Conservation (phyloP, 2,113 vertebrate species). For the Chlorodrepanis virens region DNA sequence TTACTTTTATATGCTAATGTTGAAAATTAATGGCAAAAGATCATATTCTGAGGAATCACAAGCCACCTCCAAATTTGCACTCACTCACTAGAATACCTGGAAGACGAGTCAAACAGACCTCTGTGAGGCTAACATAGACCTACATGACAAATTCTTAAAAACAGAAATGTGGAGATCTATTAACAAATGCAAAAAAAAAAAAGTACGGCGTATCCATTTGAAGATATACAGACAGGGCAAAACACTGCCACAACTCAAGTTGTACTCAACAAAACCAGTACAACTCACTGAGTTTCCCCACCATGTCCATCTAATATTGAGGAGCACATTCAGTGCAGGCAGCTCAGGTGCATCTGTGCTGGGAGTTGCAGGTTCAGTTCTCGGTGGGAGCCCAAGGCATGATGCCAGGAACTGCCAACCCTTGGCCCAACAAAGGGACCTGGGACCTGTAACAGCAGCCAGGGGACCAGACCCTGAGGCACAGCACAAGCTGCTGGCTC, state of each 20-base stretch:
- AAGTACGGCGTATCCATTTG: neutral
- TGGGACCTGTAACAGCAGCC: neutral
- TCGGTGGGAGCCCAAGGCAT: neutral
- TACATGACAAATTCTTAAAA: neutral
- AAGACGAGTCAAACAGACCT: neutral
- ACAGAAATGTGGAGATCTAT: neutral
- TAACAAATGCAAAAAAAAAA: neutral
- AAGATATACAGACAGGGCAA: neutral
- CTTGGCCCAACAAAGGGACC: neutral
- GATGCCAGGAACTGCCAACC: neutral
- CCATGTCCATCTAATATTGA: neutral
- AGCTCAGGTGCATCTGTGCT: rapidly evolving
- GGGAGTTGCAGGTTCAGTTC: neutral
- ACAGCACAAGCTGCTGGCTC: neutral
- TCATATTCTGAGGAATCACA: neutral
- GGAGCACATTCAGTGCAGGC: neutral
- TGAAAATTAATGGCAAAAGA: neutral
- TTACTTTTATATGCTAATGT: neutral
- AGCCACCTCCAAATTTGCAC: neutral
- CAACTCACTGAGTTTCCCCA: neutral
- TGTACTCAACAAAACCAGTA: neutral
- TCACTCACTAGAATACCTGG: rapidly evolving
- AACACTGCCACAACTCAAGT: neutral
- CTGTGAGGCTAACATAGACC: neutral
- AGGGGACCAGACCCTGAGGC: neutral